phyloP scores from a whole-genome alignment of 1,140 invertebrate species.

The Drosophila simulans region DNA sequence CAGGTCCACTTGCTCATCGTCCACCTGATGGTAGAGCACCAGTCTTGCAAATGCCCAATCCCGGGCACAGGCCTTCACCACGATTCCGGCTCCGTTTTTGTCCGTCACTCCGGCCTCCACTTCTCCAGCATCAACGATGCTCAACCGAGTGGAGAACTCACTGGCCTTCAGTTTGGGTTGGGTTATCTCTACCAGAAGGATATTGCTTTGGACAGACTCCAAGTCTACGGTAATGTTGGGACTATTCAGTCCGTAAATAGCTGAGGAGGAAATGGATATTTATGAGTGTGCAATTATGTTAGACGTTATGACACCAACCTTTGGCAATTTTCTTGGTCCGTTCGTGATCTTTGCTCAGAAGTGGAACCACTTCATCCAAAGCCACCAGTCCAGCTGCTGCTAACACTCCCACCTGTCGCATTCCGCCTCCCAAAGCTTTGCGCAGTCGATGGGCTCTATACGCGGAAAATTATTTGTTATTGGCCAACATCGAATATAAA shows the following conservation, averaged over 20 bases:
- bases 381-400: constrained; percentile 95
- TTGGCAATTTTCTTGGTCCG: constrained; percentile 89
- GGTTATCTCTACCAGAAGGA: constrained; percentile 89
- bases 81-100: constrained; percentile 82
- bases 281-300: constrained; percentile 11
- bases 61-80: constrained; percentile 87
- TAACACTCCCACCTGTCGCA: constrained; percentile 95
- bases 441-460: constrained; percentile 86
- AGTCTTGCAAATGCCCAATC: constrained; percentile 86
- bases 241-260: constrained; percentile 86
- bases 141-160: constrained; percentile 87
- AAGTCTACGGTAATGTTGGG: constrained; percentile 88
- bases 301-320: constrained; percentile 84
- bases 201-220: constrained; percentile 91
- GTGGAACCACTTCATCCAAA: constrained; percentile 90
- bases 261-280: constrained; percentile 76
- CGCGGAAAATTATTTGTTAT: background rate
- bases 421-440: constrained; percentile 95
- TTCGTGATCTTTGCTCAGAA: constrained; percentile 90
- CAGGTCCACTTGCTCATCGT: constrained; percentile 87
- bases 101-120: constrained; percentile 85
- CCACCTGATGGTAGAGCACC: constrained; percentile 89
- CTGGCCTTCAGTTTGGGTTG: constrained; percentile 85
- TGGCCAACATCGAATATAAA: too few relatives aligned
- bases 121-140: constrained; percentile 86